A percentile compares a stretch with the other conserved stretches of the same genome.
phyloP scores from a whole-genome alignment of 2,888 invertebrate genomes.

The Conchocele bisecta region DNA sequence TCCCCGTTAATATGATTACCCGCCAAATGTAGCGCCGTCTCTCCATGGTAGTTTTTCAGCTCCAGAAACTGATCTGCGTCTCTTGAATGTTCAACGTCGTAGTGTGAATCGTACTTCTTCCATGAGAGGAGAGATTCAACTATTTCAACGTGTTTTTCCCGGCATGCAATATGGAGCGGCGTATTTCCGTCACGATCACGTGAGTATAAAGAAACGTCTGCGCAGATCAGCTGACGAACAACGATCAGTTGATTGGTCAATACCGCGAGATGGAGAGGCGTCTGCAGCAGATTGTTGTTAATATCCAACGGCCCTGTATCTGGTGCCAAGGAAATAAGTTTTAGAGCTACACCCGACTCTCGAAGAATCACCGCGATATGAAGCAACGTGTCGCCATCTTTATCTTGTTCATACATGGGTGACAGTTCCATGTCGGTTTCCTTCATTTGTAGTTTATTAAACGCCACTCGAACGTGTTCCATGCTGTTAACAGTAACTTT shows the following conservation, averaged over 20 bases:
- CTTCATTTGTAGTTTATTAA: too few species aligned
- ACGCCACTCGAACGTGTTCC: too few species aligned
- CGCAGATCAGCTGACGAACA: slow-evolving; percentile 7
- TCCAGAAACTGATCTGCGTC: slow-evolving; percentile 24
- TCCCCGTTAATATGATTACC: slow-evolving; percentile 1
- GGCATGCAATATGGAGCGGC: slow-evolving; percentile 19
- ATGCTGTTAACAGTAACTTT: too few species aligned
- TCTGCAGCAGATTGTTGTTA: slow-evolving; percentile 19
- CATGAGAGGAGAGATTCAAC: too few species aligned
- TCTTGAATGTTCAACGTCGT: too few species aligned
- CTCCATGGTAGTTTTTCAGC: slow-evolving; percentile 32
- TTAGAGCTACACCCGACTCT: background rate
- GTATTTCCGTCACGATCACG: slow-evolving; percentile 24
- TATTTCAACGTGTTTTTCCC: background rate
- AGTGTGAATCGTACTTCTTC: too few species aligned
- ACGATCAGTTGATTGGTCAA: slow-evolving; percentile 15
- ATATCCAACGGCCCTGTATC: background rate
- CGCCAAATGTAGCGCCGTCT: slow-evolving; percentile 39
- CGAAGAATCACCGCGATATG: slow-evolving; percentile 37
- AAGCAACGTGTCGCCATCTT: slow-evolving; percentile 43
- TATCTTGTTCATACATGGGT: slow-evolving; percentile 34
- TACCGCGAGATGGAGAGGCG: slow-evolving; percentile 23
- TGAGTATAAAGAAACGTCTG: slow-evolving; percentile 8
- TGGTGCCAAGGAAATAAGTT: slow-evolving; percentile 1
- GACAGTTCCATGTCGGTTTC: too few species aligned